Evolutionary conservation across 2,797 vertebrate genomes (phyloP), one percentile per base, ranked within the genome.

Genomic region (Trematomus bernacchii): DNA sequence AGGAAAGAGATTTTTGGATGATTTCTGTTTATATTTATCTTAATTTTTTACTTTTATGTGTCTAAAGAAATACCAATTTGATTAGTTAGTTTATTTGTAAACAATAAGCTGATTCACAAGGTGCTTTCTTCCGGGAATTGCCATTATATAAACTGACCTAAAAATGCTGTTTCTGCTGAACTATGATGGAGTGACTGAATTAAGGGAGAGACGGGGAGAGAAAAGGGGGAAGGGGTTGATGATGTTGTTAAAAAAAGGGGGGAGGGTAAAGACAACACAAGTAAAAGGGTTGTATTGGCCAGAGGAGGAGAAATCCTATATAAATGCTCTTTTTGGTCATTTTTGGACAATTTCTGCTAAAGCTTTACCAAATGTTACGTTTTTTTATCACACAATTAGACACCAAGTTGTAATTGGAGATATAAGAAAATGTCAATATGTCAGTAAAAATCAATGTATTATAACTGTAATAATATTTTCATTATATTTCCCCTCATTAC

Each of bases 151-250:
- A 10, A 11, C 3, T 14, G 48, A 50, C 16, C 10, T 48, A 23
- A 19, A 4, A 33, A 47, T 30, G 44, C 44, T 73, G 74, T 83
- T 48, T 66, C 52, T 10, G 46, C 9, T 16, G 81, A 77, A 90
- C 84, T 89, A 72, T 77, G 87, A 88, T 66, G 74, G 79, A 89
- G 81, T 5, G 66, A 78, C 37, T 66, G 66, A 19, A 51, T 0
- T 27, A 54, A 63, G 65, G 19, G 62, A 51, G 59, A 48, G 37
- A 21, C 19, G 10, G 58, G 59, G 53, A 27, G 46, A 16, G 43
- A n/a, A 27, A 58, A 59, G 84, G 85, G 76, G 85, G 71, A 75
- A 33, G 76, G 80, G 79, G 71, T 64, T 44, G 71, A 68, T 54
- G 76, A 78, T 80, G 84, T 37, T 54, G 18, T 19, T 47, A 11